A percentile compares a stretch with the other conserved stretches of the same genome.
Evolutionary conservation across 2,888 invertebrate species (phyloP).

Genomic region (Eutolmus rufibarbis): DNA sequence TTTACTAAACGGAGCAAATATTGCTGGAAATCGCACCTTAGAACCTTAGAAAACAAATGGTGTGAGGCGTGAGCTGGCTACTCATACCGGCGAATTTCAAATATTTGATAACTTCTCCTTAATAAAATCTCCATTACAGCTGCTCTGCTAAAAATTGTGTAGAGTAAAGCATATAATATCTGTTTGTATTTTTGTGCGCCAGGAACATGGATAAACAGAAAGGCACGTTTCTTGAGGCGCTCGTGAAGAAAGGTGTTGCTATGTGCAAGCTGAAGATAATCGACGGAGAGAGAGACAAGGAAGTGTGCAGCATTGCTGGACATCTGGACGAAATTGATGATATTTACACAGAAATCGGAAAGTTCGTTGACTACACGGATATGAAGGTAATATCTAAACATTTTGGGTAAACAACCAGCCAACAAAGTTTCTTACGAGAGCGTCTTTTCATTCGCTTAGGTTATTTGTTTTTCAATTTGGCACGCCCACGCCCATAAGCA

Average conservation of each 20-base stretch:
- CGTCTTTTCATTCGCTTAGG: conserved; percentile 61
- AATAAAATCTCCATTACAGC: conserved; percentile 16
- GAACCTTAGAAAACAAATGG: not conserved
- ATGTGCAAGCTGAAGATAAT: conserved; percentile 70
- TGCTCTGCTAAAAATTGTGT: conserved; percentile 18
- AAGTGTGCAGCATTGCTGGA: conserved; percentile 55
- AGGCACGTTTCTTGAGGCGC: conserved; percentile 78
- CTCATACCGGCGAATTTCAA: not conserved
- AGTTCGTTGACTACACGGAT: conserved; percentile 82
- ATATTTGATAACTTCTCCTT: conserved; percentile 12
- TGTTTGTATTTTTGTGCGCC: conserved; percentile 4
- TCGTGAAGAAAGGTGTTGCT: conserved; percentile 78
- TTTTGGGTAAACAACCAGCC: conserved; percentile 35
- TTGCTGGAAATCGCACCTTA: not conserved
- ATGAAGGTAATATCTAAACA: conserved; percentile 67
- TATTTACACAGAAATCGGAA: conserved; percentile 75
- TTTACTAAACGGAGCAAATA: conserved; percentile 3
- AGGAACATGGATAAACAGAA: conserved; percentile 84
- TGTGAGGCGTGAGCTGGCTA: not conserved
- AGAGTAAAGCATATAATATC: not conserved
- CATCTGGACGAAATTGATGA: conserved; percentile 69
- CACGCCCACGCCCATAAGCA: conserved; percentile 81
- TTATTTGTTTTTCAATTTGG: conserved; percentile 80
- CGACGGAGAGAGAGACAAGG: conserved; percentile 54
- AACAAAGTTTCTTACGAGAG: not conserved